phyloP scores from a whole-genome alignment of 2,888 invertebrate genomes.

The Hylaea fasciaria region DNA sequence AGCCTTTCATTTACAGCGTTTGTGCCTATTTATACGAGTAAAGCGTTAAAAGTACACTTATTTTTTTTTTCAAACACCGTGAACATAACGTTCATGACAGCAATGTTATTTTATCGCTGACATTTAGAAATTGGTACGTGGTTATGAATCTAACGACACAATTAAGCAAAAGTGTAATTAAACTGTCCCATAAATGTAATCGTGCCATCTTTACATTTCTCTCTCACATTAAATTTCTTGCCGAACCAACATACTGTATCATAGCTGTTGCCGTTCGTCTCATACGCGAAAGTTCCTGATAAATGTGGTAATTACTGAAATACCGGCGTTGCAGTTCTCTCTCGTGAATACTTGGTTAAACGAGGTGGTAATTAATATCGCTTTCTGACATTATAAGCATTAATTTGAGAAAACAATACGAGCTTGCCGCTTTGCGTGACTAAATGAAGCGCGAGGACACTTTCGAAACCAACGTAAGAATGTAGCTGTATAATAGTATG shows the following conservation, averaged over 20 bases:
- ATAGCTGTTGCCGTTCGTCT: constrained; percentile 43
- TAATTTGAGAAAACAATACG: constrained; percentile 76
- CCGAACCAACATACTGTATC: constrained; percentile 30
- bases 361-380: constrained; percentile 68
- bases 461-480: constrained; percentile 23
- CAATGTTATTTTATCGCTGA: constrained; percentile 26
- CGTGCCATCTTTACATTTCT: constrained; percentile 25
- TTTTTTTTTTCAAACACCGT: background rate
- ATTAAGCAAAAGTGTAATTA: constrained; percentile 31
- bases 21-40: constrained; percentile 13
- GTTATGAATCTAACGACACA: constrained; percentile 19
- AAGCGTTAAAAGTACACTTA: constrained; percentile 17
- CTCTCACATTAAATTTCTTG: constrained; percentile 10
- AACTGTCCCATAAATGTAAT: constrained; percentile 34
- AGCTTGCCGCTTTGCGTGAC: constrained; percentile 64
- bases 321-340: constrained; percentile 34
- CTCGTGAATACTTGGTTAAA: constrained; percentile 62
- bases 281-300: constrained; percentile 52
- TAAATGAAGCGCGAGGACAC: constrained; percentile 49
- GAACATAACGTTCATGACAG: constrained; percentile 7
- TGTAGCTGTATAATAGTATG: constrained; percentile 8
- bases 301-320: constrained; percentile 59
- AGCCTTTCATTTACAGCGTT: constrained; percentile 14
- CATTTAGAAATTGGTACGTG: constrained; percentile 20
- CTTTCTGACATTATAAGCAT: constrained; percentile 67